These are phyloP conservation scores for Carpatolechia fugitivella DNA, from an alignment of 2,888 invertebrate genomes.

Conservation along the genomic window DNA sequence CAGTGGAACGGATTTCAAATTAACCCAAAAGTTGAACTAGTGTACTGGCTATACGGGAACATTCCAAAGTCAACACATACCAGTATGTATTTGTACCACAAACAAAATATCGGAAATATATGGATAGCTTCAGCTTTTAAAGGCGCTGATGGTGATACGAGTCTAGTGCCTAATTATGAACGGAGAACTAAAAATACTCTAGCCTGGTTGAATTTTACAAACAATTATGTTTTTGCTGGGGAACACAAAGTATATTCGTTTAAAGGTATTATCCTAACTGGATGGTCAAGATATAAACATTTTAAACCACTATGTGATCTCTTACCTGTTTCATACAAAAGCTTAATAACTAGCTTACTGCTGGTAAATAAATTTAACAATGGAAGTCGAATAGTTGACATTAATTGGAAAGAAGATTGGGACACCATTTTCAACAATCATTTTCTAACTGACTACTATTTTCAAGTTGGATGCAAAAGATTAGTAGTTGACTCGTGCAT, in stretches of 20 bases:
- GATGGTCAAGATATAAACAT: slow-evolving; percentile 86
- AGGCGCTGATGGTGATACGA: slow-evolving; percentile 81
- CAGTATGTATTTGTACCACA: slow-evolving; percentile 43
- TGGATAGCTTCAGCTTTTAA: slow-evolving; percentile 94
- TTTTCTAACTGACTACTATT: background rate
- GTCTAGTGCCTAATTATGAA: slow-evolving; percentile 75
- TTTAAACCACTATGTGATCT: slow-evolving; percentile 83
- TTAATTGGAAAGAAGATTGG: background rate
- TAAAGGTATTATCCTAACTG: slow-evolving; percentile 84
- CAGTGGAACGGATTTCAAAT: slow-evolving; percentile 22
- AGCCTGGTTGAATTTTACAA: slow-evolving; percentile 83
- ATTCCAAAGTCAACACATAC: slow-evolving; percentile 43
- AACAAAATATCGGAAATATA: slow-evolving; percentile 78
- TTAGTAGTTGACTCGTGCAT: too few relatives aligned
- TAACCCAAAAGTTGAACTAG: slow-evolving; percentile 74
- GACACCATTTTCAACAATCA: background rate
- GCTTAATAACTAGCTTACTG: slow-evolving; percentile 79
- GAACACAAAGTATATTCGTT: slow-evolving; percentile 52
- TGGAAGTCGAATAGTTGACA: slow-evolving; percentile 21
- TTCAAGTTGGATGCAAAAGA: background rate
- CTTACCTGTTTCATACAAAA: slow-evolving; percentile 81
- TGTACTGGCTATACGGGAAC: slow-evolving; percentile 84
- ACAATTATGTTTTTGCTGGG: slow-evolving; percentile 65
- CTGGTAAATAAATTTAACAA: slow-evolving; percentile 54
- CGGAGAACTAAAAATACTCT: slow-evolving; percentile 86